phyloP scores from a whole-genome alignment of 2,113 vertebrate species.

The Eira barbara region DNA sequence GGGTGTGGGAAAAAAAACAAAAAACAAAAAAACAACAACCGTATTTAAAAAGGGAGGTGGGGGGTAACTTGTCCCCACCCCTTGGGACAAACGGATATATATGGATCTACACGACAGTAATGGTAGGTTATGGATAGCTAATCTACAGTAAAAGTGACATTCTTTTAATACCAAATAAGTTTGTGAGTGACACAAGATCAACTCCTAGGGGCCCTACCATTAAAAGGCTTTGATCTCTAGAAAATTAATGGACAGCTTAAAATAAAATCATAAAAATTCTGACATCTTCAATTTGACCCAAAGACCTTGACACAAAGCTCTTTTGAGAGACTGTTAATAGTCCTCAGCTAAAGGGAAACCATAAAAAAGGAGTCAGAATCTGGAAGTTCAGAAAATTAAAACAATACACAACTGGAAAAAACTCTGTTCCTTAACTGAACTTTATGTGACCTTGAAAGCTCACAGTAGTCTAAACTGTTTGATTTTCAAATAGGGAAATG shows the following conservation, averaged over 20 bases:
- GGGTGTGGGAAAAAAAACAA: background rate
- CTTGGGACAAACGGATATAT: background rate
- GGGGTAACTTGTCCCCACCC: background rate
- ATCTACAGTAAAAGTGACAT: background rate
- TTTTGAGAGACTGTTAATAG: background rate
- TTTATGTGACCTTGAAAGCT: background rate
- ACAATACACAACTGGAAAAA: background rate
- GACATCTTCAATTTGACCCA: background rate
- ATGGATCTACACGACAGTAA: background rate
- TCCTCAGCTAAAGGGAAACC: background rate
- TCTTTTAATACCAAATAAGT: background rate
- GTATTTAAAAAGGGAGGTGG: background rate
- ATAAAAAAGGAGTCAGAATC: background rate
- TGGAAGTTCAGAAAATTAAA: background rate
- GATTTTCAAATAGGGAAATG: constrained; percentile 19
- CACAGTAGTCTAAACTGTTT: background rate
- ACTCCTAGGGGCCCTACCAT: background rate
- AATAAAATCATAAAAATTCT: background rate
- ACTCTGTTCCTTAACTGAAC: background rate
- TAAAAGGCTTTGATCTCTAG: background rate
- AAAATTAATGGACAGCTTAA: background rate
- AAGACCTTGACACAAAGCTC: constrained; percentile 31
- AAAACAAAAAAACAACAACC: too few species aligned
- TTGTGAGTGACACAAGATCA: background rate
- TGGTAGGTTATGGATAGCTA: background rate